A percentile compares a stretch with the other conserved stretches of the same genome.
phyloP scores from a whole-genome alignment of 1,140 invertebrate genomes.

The Kradibia gibbosae region DNA sequence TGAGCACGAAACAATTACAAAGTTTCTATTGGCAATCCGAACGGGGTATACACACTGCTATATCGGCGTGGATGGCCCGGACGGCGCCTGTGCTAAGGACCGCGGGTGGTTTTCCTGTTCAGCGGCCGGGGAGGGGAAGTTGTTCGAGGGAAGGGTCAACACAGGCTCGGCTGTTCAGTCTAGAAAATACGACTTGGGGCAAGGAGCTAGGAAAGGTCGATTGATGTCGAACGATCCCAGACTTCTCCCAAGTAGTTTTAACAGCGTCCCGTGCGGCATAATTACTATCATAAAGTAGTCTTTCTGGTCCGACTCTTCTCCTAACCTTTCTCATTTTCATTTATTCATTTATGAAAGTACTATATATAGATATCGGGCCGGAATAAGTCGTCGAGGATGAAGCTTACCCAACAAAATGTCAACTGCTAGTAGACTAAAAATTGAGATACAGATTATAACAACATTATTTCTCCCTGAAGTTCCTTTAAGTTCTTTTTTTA shows the following conservation, averaged over 20 bases:
- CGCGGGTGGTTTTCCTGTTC: not conserved
- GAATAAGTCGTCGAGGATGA: not conserved
- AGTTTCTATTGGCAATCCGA: constrained; percentile 60
- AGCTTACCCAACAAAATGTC: constrained; percentile 14
- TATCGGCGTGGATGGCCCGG: not conserved
- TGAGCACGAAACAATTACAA: constrained; percentile 57
- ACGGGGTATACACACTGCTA: constrained; percentile 44
- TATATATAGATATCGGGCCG: constrained; percentile 1
- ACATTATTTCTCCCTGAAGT: not conserved
- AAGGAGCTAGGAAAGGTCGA: not conserved
- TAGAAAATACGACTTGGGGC: constrained; percentile 53
- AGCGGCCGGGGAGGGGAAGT: not conserved
- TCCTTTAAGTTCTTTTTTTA: not conserved
- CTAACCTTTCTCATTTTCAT: constrained; percentile 46
- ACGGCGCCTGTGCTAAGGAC: too few species aligned
- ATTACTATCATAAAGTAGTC: constrained; percentile 58
- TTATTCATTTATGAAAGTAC: constrained; percentile 50
- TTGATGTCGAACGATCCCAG: not conserved
- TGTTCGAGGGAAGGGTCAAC: not conserved
- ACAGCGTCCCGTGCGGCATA: constrained; percentile 47
- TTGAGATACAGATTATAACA: not conserved
- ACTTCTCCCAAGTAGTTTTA: constrained; percentile 49
- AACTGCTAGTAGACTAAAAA: not conserved
- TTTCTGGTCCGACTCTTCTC: not conserved
- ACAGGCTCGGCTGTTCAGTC: constrained; percentile 39